Evolutionary conservation across 2,797 vertebrate genomes (phyloP).

Genomic region (Spinus olivaceus): DNA sequence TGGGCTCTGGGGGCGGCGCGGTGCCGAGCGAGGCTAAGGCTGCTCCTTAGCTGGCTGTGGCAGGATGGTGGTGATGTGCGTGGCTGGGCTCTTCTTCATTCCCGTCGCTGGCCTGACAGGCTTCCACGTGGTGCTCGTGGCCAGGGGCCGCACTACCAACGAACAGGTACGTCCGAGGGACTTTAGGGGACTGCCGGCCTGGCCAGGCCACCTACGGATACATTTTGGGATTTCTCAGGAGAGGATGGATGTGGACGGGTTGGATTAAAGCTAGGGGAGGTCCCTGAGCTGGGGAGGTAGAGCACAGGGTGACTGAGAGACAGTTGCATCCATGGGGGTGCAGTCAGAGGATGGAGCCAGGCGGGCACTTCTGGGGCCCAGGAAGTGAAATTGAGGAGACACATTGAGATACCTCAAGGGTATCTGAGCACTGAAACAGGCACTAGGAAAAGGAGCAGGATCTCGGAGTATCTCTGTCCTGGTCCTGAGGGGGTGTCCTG

Average conservation of each 20-base stretch:
- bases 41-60: slow-evolving; percentile 64
- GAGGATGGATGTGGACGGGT: rapidly evolving
- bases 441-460: not conserved
- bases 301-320: not conserved
- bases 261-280: not conserved
- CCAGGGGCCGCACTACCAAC: slow-evolving; percentile 95
- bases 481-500: not conserved
- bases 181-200: rapidly evolving
- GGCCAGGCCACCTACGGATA: rapidly evolving
- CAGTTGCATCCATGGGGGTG: not conserved
- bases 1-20: rapidly evolving
- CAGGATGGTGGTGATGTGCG: slow-evolving; percentile 97
- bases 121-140: slow-evolving; percentile 95
- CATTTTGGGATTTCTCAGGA: rapidly evolving
- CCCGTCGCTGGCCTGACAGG: slow-evolving; percentile 95
- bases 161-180: slow-evolving; percentile 82
- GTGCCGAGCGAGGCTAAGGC: rapidly evolving
- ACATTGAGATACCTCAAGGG: no score
- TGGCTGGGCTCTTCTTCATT: slow-evolving; percentile 95
- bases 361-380: rapidly evolving
- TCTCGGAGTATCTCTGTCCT: rapidly evolving
- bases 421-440: not conserved
- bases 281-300: not conserved
- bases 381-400: not conserved
- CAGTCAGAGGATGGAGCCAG: not conserved